phyloP scores from a whole-genome alignment of 2,888 invertebrate genomes.

The Trichopria drosophilae region DNA sequence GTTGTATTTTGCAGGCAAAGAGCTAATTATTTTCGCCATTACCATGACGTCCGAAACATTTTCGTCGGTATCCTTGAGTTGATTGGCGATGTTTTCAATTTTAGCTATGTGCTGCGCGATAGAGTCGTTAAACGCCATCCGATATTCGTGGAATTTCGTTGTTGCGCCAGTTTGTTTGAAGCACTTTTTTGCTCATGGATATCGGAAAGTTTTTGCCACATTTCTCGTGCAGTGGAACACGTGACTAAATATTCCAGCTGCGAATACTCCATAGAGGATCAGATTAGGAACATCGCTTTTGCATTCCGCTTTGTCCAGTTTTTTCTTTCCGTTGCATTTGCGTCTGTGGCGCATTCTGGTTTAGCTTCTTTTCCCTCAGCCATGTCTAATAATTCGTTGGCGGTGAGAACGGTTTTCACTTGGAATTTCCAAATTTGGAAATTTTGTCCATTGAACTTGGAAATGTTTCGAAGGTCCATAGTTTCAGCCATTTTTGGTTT shows the following conservation, averaged over 20 bases:
- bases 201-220: slow-evolving; percentile 3
- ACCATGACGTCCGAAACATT: slow-evolving; percentile 20
- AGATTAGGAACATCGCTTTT: too few relatives aligned
- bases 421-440: too few relatives aligned
- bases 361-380: too few relatives aligned
- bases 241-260: slow-evolving; percentile 8
- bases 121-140: slow-evolving; percentile 3
- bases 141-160: slow-evolving; percentile 14
- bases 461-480: too few relatives aligned
- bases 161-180: slow-evolving; percentile 11
- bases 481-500: too few relatives aligned
- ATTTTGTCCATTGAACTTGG: too few relatives aligned
- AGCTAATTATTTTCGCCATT: slow-evolving; percentile 11
- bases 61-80: slow-evolving; percentile 2
- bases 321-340: too few relatives aligned
- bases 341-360: too few relatives aligned
- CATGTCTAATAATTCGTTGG: too few relatives aligned
- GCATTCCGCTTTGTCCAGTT: too few relatives aligned
- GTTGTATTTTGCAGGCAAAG: neutral
- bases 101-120: slow-evolving; percentile 14
- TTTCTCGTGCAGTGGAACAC: slow-evolving; percentile 6
- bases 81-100: slow-evolving; percentile 15
- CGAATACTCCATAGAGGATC: too few relatives aligned
- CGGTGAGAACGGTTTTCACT: too few relatives aligned
- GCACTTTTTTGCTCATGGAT: slow-evolving; percentile 13